Conservation (phyloP, 2,113 vertebrate species). For the Pionites leucogaster region DNA sequence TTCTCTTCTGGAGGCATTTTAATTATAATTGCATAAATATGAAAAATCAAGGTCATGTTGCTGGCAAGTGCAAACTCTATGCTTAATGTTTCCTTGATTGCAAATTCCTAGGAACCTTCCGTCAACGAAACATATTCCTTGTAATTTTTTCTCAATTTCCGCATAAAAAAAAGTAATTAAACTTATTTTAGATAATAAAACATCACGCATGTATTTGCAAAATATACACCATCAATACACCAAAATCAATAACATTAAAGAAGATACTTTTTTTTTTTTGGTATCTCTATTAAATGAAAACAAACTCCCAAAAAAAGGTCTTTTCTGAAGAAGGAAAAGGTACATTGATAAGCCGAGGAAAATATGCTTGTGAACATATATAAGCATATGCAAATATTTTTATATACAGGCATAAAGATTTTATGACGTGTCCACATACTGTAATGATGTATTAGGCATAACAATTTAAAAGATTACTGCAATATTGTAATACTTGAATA, state of each 20-base stretch:
- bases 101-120: background rate
- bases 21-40: background rate
- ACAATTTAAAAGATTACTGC: background rate
- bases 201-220: background rate
- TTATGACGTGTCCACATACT: background rate
- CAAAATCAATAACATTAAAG: background rate
- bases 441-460: background rate
- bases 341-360: background rate
- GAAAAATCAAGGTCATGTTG: background rate
- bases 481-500: background rate
- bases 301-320: background rate
- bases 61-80: background rate
- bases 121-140: background rate
- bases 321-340: background rate
- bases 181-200: background rate
- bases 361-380: background rate
- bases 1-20: background rate
- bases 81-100: background rate
- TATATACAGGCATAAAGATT: background rate
- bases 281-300: background rate
- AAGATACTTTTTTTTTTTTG: background rate
- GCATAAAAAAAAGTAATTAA: background rate
- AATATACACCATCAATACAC: background rate
- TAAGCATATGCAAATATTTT: background rate
- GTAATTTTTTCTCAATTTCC: background rate